Conservation (phyloP, 2,797 vertebrate genomes). For the Acanthurus leucopareius region DNA sequence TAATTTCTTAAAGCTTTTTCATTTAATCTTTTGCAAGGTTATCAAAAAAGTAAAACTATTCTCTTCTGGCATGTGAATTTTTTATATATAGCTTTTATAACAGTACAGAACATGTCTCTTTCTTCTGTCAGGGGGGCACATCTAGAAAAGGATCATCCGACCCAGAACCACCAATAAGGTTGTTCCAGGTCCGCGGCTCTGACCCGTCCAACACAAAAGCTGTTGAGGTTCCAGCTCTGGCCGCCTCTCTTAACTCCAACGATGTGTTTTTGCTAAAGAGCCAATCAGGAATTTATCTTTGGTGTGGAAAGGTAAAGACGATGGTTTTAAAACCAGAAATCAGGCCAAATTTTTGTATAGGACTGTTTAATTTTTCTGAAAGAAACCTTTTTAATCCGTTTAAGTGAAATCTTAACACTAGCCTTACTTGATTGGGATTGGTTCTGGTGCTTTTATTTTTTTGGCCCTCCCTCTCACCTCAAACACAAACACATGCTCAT, state of each 20-base stretch:
- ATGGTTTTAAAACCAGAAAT: neutral
- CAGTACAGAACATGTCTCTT: neutral
- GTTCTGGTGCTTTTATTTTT: no score
- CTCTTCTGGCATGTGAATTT: neutral
- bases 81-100: neutral
- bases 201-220: constrained; percentile 89
- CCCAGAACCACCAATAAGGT: constrained; percentile 86
- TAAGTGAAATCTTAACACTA: neutral
- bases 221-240: constrained; percentile 87
- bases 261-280: constrained; percentile 91
- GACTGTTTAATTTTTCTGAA: neutral
- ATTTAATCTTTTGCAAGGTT: no score
- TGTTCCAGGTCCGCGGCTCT: constrained; percentile 90
- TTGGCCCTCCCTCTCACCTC: no score
- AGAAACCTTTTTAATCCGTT: no score
- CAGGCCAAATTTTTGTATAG: neutral
- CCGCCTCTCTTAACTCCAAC: constrained; percentile 91
- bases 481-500: no score
- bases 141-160: constrained; percentile 85
- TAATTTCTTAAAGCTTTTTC: neutral
- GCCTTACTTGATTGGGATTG: no score
- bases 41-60: neutral
- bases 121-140: constrained; percentile 87
- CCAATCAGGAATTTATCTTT: constrained; percentile 85
- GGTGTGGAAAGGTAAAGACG: constrained; percentile 92